Conservation (phyloP, 2,888 invertebrate genomes). For the Hirtodrosophila histrioides region DNA sequence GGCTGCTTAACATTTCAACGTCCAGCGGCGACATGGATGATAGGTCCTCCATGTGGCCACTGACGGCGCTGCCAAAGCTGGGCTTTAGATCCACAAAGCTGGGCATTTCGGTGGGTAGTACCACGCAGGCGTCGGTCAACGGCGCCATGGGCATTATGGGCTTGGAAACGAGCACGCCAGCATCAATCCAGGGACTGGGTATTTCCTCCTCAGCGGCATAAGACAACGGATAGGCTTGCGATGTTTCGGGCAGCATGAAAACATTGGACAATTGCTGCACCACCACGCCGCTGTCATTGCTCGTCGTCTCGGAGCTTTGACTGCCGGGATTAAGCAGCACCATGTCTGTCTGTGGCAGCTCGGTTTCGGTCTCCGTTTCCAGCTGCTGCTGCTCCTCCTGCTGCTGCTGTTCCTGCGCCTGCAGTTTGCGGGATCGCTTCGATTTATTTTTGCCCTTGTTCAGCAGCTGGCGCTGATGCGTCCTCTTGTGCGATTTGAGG, state of each 20-base stretch:
- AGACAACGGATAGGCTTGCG: constrained; percentile 89
- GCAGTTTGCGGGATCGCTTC: constrained; percentile 54
- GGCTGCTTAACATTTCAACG: constrained; percentile 59
- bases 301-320: constrained; percentile 60
- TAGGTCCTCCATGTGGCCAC: constrained; percentile 45
- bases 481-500: constrained; percentile 91
- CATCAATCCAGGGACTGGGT: constrained; percentile 91
- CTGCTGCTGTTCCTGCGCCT: constrained; percentile 20
- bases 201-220: constrained; percentile 91
- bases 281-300: constrained; percentile 69
- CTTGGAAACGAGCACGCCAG: constrained; percentile 88
- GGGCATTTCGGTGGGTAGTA: constrained; percentile 83
- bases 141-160: constrained; percentile 86
- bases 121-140: constrained; percentile 85
- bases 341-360: constrained; percentile 45
- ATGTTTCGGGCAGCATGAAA: constrained; percentile 82
- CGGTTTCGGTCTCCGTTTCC: constrained; percentile 26
- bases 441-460: constrained; percentile 71
- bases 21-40: constrained; percentile 44
- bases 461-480: constrained; percentile 86
- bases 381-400: constrained; percentile 10
- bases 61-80: constrained; percentile 61
- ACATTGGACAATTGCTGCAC: constrained; percentile 59
- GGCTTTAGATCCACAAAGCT: constrained; percentile 83
- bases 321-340: constrained; percentile 54